A percentile compares a stretch with the other conserved stretches of the same genome.
Evolutionary conservation across 2,113 vertebrate species (phyloP).

Genomic region (Cyphomyrus plagiostoma): DNA sequence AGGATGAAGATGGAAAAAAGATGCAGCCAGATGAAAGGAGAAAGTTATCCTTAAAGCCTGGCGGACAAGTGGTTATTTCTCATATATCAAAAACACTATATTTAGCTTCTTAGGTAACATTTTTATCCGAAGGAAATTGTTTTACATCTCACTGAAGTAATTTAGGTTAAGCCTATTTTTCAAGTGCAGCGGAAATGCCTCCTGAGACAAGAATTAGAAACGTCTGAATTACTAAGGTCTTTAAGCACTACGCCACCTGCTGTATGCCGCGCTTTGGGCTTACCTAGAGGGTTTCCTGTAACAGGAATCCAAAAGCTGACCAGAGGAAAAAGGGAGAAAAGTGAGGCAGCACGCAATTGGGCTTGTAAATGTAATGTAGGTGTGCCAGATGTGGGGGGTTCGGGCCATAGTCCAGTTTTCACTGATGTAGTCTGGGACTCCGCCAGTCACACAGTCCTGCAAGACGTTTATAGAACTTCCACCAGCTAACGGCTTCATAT

Average conservation of each 20-base stretch:
- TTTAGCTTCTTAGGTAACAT: not conserved
- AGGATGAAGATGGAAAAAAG: not conserved
- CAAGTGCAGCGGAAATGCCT: not conserved
- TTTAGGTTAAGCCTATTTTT: not conserved
- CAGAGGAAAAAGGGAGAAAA: not conserved
- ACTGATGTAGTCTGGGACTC: not conserved
- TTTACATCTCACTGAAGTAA: not conserved
- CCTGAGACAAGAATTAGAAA: not conserved
- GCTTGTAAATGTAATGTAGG: not conserved
- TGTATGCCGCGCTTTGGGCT: not conserved
- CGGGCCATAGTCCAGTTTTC: not conserved
- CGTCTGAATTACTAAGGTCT: not conserved
- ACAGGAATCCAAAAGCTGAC: not conserved
- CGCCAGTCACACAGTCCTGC: not conserved
- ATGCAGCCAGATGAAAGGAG: not conserved
- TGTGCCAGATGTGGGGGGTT: no score
- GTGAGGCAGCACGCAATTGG: not conserved
- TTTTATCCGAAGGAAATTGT: not conserved
- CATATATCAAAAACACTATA: not conserved
- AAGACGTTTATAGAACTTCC: conserved; percentile 7
- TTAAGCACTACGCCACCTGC: not conserved
- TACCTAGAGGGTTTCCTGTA: not conserved
- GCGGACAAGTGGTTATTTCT: not conserved
- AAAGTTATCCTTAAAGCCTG: not conserved
- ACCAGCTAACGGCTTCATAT: conserved; percentile 1